phyloP scores from a whole-genome alignment of 2,797 vertebrate species.

The Peromyscus melanophrys region DNA sequence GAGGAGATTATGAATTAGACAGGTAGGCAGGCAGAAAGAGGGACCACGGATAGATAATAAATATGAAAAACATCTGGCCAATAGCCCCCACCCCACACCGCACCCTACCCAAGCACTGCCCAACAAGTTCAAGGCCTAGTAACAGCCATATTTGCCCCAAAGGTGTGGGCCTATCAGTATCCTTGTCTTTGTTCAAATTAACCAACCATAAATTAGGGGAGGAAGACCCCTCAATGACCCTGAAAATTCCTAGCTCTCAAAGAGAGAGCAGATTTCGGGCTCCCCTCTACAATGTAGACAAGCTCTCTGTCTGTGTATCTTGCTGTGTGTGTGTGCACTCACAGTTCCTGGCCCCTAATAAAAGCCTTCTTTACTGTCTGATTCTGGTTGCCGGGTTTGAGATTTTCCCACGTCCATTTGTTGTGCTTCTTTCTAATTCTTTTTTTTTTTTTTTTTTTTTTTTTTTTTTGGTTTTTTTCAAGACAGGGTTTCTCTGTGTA shows the following conservation, averaged over 20 bases:
- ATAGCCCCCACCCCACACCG: no score
- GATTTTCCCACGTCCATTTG: not conserved
- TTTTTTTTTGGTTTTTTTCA: no score
- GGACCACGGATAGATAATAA: not conserved
- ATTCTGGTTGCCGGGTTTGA: not conserved
- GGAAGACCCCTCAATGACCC: not conserved
- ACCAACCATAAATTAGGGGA: not conserved
- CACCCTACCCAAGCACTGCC: no score
- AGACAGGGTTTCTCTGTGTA: no score
- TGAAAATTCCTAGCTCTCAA: not conserved
- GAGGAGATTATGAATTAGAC: not conserved
- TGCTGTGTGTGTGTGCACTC: not conserved
- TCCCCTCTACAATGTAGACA: not conserved
- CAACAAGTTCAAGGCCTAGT: not conserved
- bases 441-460: no score
- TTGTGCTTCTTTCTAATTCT: not conserved
- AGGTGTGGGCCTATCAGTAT: not conserved
- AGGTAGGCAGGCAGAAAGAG: not conserved
- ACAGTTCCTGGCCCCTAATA: not conserved
- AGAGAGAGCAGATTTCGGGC: not conserved
- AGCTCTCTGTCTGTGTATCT: not conserved
- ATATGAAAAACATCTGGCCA: not conserved
- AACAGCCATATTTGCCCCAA: not conserved
- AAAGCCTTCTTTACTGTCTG: not conserved
- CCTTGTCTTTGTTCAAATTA: not conserved